Evolutionary conservation across 1,140 invertebrate species (phyloP), one percentile per base, ranked within the genome.

Genomic region (Drosophila jambulina): DNA sequence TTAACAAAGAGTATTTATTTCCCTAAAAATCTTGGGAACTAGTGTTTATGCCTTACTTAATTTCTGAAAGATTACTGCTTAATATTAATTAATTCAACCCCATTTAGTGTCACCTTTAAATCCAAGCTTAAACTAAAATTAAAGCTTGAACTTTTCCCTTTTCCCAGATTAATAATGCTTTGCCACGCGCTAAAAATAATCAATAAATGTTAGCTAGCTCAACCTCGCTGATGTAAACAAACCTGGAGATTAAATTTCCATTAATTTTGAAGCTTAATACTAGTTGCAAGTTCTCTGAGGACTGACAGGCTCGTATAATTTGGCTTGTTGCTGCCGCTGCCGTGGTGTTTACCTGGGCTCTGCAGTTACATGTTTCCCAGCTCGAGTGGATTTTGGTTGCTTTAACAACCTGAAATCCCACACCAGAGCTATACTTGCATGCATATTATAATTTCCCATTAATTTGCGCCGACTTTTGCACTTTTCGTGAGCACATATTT

Each of bases 381-480:
- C 48, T 38, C 19, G 15, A 57, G 32, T 25, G 32, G 40, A 51
- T 40, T 67, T 68, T 19, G 9, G 17, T n/a, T 43, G 36, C 46
- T 69, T 51, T 27, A 69, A 21, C 21, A 21, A 15, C 61, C 4
- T 17, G 32, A 71, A 59, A 27, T 13, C 36, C 42, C 12, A 15
- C 21, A 10, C 21, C n/a, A 23, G 15, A 38, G 51, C 25, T 65
- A 64, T 59, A 40, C 53, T 51, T 32, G 45, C 74, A 51, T 57
- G 59, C 53, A 29, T 56, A 64, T 75, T 76, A 85, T 82, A 86
- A 85, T 82, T 85, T 75, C 65, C 76, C 79, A 86, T 85, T 85
- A 82, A 82, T 85, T 85, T 82, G 53, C 72, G 82, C 78, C 75
- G 70, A 78, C 82, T 86, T 78, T 49, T 64, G 82, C 82, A 78